Conservation (phyloP, 1,140 invertebrate genomes). For the Centruroides sculpturatus region DNA sequence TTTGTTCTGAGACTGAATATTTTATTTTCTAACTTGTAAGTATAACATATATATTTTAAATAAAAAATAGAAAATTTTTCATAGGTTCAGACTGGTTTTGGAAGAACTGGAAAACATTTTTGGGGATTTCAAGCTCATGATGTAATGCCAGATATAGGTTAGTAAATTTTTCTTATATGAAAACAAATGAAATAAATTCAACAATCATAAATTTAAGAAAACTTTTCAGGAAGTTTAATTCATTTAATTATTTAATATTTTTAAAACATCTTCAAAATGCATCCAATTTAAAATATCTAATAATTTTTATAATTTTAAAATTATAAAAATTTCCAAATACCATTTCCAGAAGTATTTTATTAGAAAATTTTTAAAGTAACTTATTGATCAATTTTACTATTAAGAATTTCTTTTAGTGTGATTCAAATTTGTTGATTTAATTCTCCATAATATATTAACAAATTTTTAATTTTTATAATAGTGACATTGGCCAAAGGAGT, state of each 20-base stretch:
- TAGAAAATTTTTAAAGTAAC: not conserved
- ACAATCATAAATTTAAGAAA: too few relatives aligned
- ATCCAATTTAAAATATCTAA: too few relatives aligned
- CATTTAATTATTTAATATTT: too few relatives aligned
- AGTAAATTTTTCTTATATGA: not conserved
- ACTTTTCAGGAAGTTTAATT: too few relatives aligned
- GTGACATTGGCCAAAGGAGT: conserved; percentile 44
- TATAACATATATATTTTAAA: too few relatives aligned
- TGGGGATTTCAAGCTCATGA: conserved; percentile 88
- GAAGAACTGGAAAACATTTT: conserved; percentile 77
- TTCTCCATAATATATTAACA: not conserved
- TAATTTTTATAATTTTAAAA: too few relatives aligned
- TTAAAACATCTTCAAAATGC: too few relatives aligned
- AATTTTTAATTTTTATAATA: conserved; percentile 16
- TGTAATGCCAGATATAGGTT: conserved; percentile 71
- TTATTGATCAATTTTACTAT: not conserved
- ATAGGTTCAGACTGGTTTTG: conserved; percentile 89
- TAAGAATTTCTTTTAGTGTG: not conserved
- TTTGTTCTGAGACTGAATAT: not conserved
- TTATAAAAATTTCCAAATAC: too few relatives aligned
- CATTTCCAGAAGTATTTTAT: too few relatives aligned
- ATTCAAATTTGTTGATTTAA: not conserved
- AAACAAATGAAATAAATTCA: too few relatives aligned
- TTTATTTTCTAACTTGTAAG: too few relatives aligned
- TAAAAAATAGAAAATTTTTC: not conserved